Base-by-base conservation (phyloP, 2,888 invertebrate species). In the Rhingia rostrata region DNA sequence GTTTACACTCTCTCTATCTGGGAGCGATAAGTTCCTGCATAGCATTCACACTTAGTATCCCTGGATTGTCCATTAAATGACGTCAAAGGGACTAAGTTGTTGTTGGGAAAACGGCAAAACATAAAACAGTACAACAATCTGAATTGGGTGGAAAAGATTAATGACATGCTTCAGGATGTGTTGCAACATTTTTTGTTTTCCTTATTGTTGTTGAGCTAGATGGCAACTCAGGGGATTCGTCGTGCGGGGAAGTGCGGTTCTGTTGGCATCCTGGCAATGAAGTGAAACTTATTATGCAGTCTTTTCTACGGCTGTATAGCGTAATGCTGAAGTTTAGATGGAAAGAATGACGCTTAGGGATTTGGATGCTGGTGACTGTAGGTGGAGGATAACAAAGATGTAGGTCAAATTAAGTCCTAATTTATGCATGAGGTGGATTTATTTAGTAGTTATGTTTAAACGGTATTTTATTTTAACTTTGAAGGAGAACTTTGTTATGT, bases 251-350 rank as follows among this genome's bases (percentile, higher is more conserved):
- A 35, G 6, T 6, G 7, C 41, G 4, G 51, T 12, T 35, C 32
- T 78, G 63, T 47, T 63, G 30, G 22, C 60, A 35, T 35, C 64
- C 82, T 77, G 84, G 80, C 84, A 66, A 80, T 75, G 74, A 80
- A 84, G 67, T 74, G 80, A 84, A 84, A 84, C 74, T 84, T 84
- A 84, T 80, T 84, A 84, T 84, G 84, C 84, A 84, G 84, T 80
- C 73, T 84, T 84, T 84, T 54, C 73, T 51, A 41, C 37, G 54
- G 63, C 64, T 51, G 60, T 72, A 47, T 58, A 53, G 64, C 84
- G 73, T 80, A 75, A 84, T 84, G 84, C 84, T 80, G 84, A 84
- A 80, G 74, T 84, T 75, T 74, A 84, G 84, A 84, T 74, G 74
- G 56, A 84, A 64, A 70, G 70, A 80, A 75, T 69, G 58, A 41